phyloP scores from a whole-genome alignment of 2,113 vertebrate genomes.

The Heloderma charlesbogerti region DNA sequence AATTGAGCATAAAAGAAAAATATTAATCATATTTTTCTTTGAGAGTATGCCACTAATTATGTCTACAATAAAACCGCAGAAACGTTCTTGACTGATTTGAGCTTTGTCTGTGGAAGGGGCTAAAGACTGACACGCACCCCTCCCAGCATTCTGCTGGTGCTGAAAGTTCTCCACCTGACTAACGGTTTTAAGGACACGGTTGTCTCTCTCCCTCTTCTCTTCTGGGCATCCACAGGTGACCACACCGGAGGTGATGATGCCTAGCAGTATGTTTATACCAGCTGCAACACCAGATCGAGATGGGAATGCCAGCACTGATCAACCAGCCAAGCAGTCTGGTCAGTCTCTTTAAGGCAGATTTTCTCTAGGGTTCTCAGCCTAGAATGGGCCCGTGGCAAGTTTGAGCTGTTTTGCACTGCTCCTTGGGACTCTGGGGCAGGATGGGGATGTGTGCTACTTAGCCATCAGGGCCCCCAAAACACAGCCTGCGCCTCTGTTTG shows the following conservation, averaged over 20 bases:
- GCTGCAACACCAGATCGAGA: constrained; percentile 87
- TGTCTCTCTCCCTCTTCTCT: constrained; percentile 53
- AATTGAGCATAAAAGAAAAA: constrained; percentile 85
- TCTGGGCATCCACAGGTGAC: constrained; percentile 85
- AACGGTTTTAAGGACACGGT: constrained; percentile 59
- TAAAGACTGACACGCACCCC: constrained; percentile 67
- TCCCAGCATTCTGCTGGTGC: constrained; percentile 59
- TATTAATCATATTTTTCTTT: constrained; percentile 86
- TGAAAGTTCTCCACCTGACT: constrained; percentile 67
- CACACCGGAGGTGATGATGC: constrained; percentile 92
- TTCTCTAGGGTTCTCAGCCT: too few species aligned
- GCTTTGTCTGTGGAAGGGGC: constrained; percentile 78
- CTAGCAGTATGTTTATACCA: constrained; percentile 96
- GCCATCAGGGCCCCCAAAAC: not conserved
- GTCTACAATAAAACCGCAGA: constrained; percentile 81
- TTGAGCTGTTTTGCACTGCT: not conserved
- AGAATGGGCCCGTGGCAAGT: not conserved
- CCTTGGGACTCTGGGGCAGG: not conserved
- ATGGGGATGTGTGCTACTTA: not conserved
- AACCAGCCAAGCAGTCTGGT: constrained; percentile 90
- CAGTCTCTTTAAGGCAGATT: constrained; percentile 63
- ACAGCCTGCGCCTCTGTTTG: not conserved
- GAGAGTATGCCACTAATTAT: constrained; percentile 82
- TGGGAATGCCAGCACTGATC: constrained; percentile 81
- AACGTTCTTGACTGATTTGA: constrained; percentile 81